Base-by-base conservation (phyloP, 1,140 invertebrate genomes). In the Trinorchestia longiramus region DNA sequence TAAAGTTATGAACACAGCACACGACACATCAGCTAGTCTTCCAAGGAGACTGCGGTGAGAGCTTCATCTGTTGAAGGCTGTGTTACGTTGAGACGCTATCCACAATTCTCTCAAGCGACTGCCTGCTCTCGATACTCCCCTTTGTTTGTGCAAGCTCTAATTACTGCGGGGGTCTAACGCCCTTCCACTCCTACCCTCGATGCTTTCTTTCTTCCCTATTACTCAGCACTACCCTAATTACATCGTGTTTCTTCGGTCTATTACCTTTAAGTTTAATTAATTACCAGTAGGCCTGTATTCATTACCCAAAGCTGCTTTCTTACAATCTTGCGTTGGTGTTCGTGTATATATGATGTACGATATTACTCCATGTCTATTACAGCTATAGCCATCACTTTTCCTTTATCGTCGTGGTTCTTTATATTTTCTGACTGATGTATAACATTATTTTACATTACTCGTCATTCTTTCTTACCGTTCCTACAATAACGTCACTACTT, bases 111-210 rank as follows among this genome's bases (percentile, higher is more conserved):
- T 77, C 62, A 77, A 77, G 62, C 88, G 88, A 90, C 36, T 17
- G 36, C 41, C 41, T 42, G 43, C 92, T 94, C 92, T 94, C 92
- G 92, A 94, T 94, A 94, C 92, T 44, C 92, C 92, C 92, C 92
- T 47, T 94, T 94, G 92, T 94, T 94, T 94, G 43, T 45, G 36
- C 43, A 45, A 36, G 43, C 92, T 94, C 92, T 94, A 94, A 94
- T 94, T 94, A 94, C 92, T 94, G 44, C 6, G 6, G 92, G 92
- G 43, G 40, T 45, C 43, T 94, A 44, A 40, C 92, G 41, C 43
- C 44, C 92, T 45, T 94, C 43, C 92, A 40, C 40, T 45, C 43
- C 92, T 47, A 43, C 43, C 92, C 40, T 47, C 92, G 43, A 44
- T 40, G 43, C 92, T 47, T 94, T 94, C 92, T 94, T 94, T 94